Percentiles rank a stretch among this genome's conserved stretches.
Evolutionary conservation across 2,797 vertebrate genomes (phyloP).

Genomic region (Sphaeramia orbicularis): DNA sequence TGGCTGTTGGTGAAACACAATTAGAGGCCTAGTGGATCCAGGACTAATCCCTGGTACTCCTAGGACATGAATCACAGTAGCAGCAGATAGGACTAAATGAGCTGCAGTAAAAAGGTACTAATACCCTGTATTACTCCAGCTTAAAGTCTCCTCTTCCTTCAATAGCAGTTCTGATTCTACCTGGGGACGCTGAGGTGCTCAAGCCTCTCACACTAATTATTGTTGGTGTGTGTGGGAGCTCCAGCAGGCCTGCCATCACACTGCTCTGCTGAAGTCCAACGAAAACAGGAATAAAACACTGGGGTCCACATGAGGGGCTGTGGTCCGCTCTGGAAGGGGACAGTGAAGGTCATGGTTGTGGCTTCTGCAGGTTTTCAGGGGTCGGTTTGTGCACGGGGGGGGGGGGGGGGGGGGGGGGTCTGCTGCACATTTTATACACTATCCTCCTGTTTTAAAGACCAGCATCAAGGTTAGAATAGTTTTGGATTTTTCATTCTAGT

Average conservation of each 20-base stretch:
- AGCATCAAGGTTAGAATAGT: too few species aligned
- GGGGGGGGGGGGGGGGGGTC: too few species aligned
- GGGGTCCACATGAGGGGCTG: slow-evolving; percentile 9
- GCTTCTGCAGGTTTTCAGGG: slow-evolving; percentile 24
- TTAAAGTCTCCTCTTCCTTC: slow-evolving; percentile 55
- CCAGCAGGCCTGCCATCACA: slow-evolving; percentile 13
- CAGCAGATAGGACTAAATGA: slow-evolving; percentile 75
- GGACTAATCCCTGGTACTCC: slow-evolving; percentile 75
- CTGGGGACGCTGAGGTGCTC: slow-evolving; percentile 39
- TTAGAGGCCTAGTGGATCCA: slow-evolving; percentile 69
- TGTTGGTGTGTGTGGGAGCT: slow-evolving; percentile 44
- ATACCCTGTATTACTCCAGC: slow-evolving; percentile 72
- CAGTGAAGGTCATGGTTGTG: slow-evolving; percentile 38
- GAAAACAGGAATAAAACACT: neutral
- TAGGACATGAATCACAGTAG: slow-evolving; percentile 72
- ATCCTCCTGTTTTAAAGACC: slow-evolving; percentile 15
- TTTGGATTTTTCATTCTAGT: too few species aligned
- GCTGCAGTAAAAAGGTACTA: slow-evolving; percentile 78
- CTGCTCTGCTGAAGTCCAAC: slow-evolving; percentile 11
- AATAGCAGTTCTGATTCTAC: slow-evolving; percentile 55
- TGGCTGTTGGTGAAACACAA: slow-evolving; percentile 71
- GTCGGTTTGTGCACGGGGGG: slow-evolving; percentile 4
- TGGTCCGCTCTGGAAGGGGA: slow-evolving; percentile 39
- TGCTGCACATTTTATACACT: slow-evolving; percentile 20
- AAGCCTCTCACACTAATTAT: slow-evolving; percentile 58